A percentile compares a stretch with the other conserved stretches of the same genome.
phyloP scores from a whole-genome alignment of 2,888 invertebrate genomes.

The Rhagonycha fulva region DNA sequence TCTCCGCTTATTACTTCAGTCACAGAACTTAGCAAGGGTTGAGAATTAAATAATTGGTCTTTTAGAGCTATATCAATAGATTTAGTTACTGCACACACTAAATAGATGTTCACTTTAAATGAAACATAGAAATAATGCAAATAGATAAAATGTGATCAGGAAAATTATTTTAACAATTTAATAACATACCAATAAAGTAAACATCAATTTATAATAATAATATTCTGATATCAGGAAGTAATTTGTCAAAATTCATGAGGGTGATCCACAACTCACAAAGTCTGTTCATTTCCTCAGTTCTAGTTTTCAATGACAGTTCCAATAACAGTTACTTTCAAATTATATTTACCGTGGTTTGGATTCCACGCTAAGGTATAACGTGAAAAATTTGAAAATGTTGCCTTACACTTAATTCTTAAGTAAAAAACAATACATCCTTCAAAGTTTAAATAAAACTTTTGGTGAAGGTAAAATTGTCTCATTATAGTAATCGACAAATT shows the following conservation, averaged over 20 bases:
- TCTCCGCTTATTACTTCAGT: conserved; percentile 30
- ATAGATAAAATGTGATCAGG: not conserved
- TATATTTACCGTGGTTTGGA: no score
- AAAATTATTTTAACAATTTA: not conserved
- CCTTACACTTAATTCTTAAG: no score
- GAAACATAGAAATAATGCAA: not conserved
- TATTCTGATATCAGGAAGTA: no score
- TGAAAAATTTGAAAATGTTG: no score
- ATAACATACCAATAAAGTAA: not conserved
- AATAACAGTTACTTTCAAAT: no score
- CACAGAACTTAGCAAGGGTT: conserved; percentile 31
- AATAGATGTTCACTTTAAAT: not conserved
- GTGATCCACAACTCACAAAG: not conserved
- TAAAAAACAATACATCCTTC: no score
- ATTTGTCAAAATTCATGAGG: not conserved
- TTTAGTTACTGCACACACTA: conserved; percentile 4
- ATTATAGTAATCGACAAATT: no score
- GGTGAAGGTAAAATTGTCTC: no score
- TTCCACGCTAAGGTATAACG: no score
- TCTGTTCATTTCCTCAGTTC: not conserved
- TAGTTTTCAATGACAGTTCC: no score
- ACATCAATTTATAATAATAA: no score
- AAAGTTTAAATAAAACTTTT: no score
- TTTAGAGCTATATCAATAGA: conserved; percentile 18
- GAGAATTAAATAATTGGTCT: conserved; percentile 33